A percentile compares a stretch with the other conserved stretches of the same genome.
Evolutionary conservation across 2,888 invertebrate genomes (phyloP).

Genomic region (Morpho deidamia): DNA sequence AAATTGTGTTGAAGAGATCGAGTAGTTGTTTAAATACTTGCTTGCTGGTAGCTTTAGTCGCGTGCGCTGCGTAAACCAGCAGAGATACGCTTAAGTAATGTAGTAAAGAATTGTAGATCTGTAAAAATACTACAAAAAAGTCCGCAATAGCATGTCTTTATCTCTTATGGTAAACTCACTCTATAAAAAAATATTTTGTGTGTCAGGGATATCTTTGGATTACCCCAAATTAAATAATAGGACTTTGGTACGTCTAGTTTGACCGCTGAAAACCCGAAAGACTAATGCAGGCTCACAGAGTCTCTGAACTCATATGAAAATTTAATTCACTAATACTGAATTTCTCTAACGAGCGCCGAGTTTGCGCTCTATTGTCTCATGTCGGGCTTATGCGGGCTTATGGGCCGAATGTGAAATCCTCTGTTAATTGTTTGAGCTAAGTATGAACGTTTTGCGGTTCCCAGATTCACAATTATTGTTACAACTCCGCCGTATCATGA

Average conservation of each 20-base stretch:
- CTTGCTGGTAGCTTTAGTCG: too few relatives aligned
- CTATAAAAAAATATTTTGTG: too few relatives aligned
- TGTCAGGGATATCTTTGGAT: too few relatives aligned
- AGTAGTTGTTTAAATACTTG: too few relatives aligned
- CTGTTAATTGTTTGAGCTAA: constrained; percentile 72
- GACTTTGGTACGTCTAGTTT: too few relatives aligned
- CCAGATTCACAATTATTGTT: constrained; percentile 63
- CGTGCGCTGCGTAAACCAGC: too few relatives aligned
- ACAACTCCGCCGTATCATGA: constrained; percentile 59
- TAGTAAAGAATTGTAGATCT: too few relatives aligned
- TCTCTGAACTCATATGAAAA: constrained; percentile 69
- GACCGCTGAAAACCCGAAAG: constrained; percentile 52
- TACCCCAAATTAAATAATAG: too few relatives aligned
- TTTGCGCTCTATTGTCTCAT: constrained; percentile 66
- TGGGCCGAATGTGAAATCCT: constrained; percentile 56
- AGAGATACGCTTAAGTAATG: too few relatives aligned
- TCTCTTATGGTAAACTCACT: constrained; percentile 10
- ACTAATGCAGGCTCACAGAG: constrained; percentile 63
- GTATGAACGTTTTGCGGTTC: constrained; percentile 60
- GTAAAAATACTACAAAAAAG: constrained; percentile 32
- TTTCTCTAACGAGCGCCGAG: constrained; percentile 60
- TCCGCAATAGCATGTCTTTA: too few relatives aligned
- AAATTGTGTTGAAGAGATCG: too few relatives aligned
- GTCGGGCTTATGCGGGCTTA: constrained; percentile 66
- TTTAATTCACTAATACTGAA: constrained; percentile 71